A percentile compares a stretch with the other conserved stretches of the same genome.
phyloP scores from a whole-genome alignment of 2,797 vertebrate species.

The Apogon talboti region DNA sequence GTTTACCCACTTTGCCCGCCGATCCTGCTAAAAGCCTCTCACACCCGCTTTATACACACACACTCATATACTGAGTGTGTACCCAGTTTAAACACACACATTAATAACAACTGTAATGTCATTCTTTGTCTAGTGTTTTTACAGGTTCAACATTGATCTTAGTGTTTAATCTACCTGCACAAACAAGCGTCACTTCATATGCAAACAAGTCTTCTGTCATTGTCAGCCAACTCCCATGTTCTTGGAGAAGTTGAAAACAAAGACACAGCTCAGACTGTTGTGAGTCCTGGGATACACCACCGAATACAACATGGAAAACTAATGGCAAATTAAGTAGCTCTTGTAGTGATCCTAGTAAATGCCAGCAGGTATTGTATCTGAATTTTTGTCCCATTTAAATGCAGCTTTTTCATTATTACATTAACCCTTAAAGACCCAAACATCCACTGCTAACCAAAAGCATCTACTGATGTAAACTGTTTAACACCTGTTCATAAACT shows the following conservation, averaged over 20 bases:
- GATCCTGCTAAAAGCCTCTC: constrained; percentile 81
- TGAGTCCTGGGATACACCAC: constrained; percentile 24
- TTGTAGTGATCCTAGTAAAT: too few relatives aligned
- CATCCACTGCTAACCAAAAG: too few relatives aligned
- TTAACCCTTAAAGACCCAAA: too few relatives aligned
- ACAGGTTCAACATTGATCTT: constrained; percentile 80
- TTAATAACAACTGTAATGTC: constrained; percentile 83
- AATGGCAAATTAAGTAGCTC: too few relatives aligned
- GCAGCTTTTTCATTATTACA: too few relatives aligned
- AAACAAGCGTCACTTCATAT: constrained; percentile 62
- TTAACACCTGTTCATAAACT: too few relatives aligned
- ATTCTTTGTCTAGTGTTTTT: constrained; percentile 80
- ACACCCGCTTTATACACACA: constrained; percentile 66
- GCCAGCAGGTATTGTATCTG: too few relatives aligned
- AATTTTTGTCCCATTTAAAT: too few relatives aligned
- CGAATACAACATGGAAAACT: constrained; percentile 11
- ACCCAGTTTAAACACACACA: constrained; percentile 83
- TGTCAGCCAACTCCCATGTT: constrained; percentile 58
- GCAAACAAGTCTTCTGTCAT: constrained; percentile 75
- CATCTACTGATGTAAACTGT: too few relatives aligned
- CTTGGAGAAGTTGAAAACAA: constrained; percentile 30
- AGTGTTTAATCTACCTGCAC: constrained; percentile 78
- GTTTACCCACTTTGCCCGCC: constrained; percentile 77
- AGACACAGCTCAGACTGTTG: constrained; percentile 39
- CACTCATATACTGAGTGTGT: constrained; percentile 49